Conservation (phyloP, 2,888 invertebrate species). For the Gnatocerus cornutus region DNA sequence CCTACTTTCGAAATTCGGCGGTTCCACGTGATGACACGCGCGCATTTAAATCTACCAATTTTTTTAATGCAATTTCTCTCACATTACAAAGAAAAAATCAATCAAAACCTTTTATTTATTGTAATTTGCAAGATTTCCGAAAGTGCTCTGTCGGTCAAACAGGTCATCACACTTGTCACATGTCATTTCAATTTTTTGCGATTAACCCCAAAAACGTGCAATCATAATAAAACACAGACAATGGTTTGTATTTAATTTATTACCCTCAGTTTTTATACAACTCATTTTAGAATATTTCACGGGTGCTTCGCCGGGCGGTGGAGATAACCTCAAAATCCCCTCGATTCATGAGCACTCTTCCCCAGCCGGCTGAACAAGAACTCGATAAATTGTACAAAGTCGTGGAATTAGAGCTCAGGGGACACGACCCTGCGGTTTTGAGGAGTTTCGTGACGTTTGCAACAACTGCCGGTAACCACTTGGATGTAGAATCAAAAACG, state of each 20-base stretch:
- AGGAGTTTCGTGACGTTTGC: slow-evolving; percentile 92
- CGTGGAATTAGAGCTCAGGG: slow-evolving; percentile 89
- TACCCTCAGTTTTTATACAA: background rate
- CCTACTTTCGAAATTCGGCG: slow-evolving; percentile 1
- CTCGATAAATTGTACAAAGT: slow-evolving; percentile 86
- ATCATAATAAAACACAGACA: background rate
- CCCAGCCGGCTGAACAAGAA: slow-evolving; percentile 62
- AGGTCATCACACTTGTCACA: no score
- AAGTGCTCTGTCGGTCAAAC: no score
- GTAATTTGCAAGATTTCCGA: no score
- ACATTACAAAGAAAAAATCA: no score
- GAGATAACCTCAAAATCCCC: slow-evolving; percentile 28
- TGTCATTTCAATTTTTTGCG: no score
- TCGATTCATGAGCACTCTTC: slow-evolving; percentile 12
- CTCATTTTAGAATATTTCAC: slow-evolving; percentile 5
- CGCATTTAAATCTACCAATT: no score
- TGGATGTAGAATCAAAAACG: slow-evolving; percentile 85
- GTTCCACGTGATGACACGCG: no score
- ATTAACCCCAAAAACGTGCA: background rate
- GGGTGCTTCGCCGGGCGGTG: background rate
- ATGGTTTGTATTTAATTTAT: background rate
- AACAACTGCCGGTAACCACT: slow-evolving; percentile 84
- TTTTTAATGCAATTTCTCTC: no score
- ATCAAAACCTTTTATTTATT: no score
- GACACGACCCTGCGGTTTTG: slow-evolving; percentile 90